These are phyloP conservation scores for Lophura swinhoii DNA, from an alignment of 2,797 vertebrate genomes.

Conservation along the genomic window DNA sequence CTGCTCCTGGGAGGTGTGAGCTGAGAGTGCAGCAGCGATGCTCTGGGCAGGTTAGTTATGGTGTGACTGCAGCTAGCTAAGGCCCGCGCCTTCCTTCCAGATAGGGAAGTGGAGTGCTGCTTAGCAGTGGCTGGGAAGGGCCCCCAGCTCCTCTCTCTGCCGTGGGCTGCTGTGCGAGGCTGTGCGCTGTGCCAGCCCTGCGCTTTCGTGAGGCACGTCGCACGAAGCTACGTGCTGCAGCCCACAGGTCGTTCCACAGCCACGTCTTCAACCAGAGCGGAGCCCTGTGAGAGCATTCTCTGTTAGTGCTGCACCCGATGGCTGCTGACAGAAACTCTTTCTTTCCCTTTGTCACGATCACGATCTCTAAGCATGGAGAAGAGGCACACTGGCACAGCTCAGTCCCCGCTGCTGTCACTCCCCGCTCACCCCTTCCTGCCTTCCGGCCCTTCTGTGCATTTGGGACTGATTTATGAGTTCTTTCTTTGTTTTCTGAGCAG, in stretches of 20 bases:
- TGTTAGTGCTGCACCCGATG: rapidly evolving
- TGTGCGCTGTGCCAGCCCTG: rapidly evolving
- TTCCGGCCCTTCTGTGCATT: not conserved
- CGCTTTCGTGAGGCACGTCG: not conserved
- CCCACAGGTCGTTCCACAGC: not conserved
- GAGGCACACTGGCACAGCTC: not conserved
- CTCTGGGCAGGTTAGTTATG: too few relatives aligned
- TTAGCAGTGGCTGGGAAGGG: too few relatives aligned
- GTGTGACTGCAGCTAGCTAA: too few relatives aligned
- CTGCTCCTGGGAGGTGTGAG: too few relatives aligned
- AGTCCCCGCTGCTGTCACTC: not conserved
- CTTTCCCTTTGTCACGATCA: not conserved
- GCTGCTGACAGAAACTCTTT: not conserved
- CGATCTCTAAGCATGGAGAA: not conserved
- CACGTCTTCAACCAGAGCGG: rapidly evolving
- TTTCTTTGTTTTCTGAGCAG: not conserved
- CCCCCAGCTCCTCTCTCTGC: too few relatives aligned
- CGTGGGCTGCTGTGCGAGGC: not conserved
- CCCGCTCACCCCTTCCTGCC: not conserved
- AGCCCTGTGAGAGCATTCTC: not conserved
- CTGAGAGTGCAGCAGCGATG: too few relatives aligned
- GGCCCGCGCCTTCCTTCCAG: too few relatives aligned
- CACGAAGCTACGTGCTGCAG: not conserved
- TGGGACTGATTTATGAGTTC: not conserved
- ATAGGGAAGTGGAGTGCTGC: too few relatives aligned